Base-by-base conservation (phyloP, 2,113 vertebrate species). In the Athene noctua region DNA sequence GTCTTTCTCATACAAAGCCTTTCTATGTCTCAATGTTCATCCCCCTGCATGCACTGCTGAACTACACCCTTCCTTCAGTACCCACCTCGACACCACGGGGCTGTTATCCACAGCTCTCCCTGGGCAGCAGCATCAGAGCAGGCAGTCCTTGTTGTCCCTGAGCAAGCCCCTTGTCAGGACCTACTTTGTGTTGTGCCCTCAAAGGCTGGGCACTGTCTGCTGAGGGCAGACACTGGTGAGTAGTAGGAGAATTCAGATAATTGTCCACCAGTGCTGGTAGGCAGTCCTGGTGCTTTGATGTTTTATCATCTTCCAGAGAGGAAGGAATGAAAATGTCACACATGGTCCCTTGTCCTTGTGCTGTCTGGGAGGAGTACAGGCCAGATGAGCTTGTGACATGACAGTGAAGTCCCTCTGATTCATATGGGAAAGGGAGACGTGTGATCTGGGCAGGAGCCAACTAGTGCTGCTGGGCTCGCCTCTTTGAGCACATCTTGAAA, bases 31-130 rank as follows among this genome's bases (percentile, higher is more conserved):
- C 23, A 27, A 0, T 44, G 29, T 65, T 77, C 34, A 54, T 11
- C 18, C 11, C 5, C 11, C 18, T 70, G 29, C 0, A 0, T 13
- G 22, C 20, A 2, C 13, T 9, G 32, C 44, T 32, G 49, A 57
- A n/a, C 44, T 75, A 46, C 44, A 10, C 13, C 36, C 22, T 32
- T 57, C 19, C 47, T 32, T 62, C 25, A 1, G 42, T n/a, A 6
- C 40, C 15, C 40, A 8, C 32, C 32, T 57, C 1, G 4, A 11
- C 44, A 4, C 55, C 32, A 9, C 0, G 1, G 55, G 29, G 34
- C 62, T 12, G 36, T 19, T 49, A n/a, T 40, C 42, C 3, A 3
- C 62, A 40, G 57, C 42, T 46, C 54, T 29, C 40, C 15, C 32
- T 0, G 2, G 68, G 30, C 36, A 52, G 12, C 71, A 54, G 46